Base-by-base conservation (phyloP, 2,113 vertebrate genomes). In the rabbit (Oryctolagus cuniculus) region DNA sequence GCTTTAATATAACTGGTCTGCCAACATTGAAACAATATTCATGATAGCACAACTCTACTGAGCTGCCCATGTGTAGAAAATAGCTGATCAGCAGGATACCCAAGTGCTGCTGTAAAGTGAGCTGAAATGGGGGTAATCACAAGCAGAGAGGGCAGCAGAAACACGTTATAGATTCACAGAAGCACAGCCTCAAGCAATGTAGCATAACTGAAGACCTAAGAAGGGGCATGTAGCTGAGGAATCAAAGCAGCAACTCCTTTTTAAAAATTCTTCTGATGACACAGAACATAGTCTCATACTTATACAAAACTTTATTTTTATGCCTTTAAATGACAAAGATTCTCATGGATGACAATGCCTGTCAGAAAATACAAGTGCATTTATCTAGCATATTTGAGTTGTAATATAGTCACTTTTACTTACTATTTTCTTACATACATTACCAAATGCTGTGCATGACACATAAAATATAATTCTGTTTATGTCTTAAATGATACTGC, bases 91-190 rank as follows among this genome's bases (percentile, higher is more conserved):
- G 96, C 93, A 86, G 90, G 88, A 69, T 6, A 77, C 2, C 24
- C 31, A n/a, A 84, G 9, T 67, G 78, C 75, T 83, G 10, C 73
- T 97, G 74, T 74, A 97, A 97, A 97, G 69, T 80, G 81, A 96
- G 61, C 87, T 67, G 90, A 92, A 94, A 70, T 27, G 55, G 85
- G 92, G 66, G 27, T 93, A 95, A 95, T 90, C 29, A 10, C 82
- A 95, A 95, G 85, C 95, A 95, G 95, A 95, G 89, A 94, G 94
- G 95, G 94, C 93, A 93, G 36, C 31, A 81, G 73, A 83, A 83
- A 73, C 38, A 77, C 22, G 90, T 58, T 83, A 96, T 63, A 27
- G 79, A 92, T 96, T 96, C 85, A 83, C 2, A 87, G 70, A 93
- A 83, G 22, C 88, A 80, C 25, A 86, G 66, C 53, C 90, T 95